Conservation (phyloP, 2,113 vertebrate genomes). For the Neopipo cinnamomea region DNA sequence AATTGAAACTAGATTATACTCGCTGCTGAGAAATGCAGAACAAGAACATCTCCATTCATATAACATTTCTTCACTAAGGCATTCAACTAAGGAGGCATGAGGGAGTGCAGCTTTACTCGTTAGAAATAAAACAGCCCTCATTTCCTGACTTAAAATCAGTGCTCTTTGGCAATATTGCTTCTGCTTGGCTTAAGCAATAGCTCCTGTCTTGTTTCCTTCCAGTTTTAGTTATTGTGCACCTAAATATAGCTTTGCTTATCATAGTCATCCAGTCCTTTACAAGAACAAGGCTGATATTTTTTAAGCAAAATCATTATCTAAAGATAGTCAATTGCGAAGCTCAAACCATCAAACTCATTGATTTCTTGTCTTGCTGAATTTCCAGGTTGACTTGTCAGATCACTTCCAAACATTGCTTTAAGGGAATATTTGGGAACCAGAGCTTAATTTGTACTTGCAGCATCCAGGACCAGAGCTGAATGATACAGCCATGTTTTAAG, state of each 20-base stretch:
- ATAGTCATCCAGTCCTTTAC: background rate
- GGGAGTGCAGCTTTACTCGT: background rate
- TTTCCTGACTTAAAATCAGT: background rate
- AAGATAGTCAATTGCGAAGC: background rate
- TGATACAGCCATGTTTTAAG: background rate
- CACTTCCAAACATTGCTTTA: background rate
- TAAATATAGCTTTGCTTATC: background rate
- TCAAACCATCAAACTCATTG: background rate
- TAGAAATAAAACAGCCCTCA: background rate
- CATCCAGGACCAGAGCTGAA: background rate
- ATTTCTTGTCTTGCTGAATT: background rate
- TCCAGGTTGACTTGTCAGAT: background rate
- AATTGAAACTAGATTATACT: background rate
- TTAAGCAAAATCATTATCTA: background rate
- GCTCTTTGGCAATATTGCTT: background rate
- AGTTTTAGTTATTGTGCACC: background rate
- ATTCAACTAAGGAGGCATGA: background rate
- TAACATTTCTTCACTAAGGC: background rate
- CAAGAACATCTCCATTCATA: background rate
- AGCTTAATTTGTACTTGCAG: background rate
- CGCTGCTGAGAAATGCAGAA: background rate
- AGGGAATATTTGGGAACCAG: background rate
- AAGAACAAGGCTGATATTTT: background rate
- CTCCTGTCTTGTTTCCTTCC: background rate
- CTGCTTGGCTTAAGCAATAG: background rate